Conservation (phyloP, 2,113 vertebrate species). For the Dromas ardeola region DNA sequence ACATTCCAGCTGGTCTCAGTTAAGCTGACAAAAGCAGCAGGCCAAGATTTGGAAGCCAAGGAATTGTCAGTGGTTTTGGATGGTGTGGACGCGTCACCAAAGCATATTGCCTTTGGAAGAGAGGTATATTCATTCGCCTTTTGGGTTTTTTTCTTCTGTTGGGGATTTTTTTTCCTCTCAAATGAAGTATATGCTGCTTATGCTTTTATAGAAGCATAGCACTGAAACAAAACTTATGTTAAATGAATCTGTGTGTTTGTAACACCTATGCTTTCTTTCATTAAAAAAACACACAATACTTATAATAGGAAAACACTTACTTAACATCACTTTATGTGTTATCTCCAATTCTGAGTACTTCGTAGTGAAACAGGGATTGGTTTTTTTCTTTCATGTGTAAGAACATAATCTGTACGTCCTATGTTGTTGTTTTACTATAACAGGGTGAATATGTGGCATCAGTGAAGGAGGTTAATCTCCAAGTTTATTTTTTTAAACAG, state of each 20-base stretch:
- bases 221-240: neutral
- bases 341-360: neutral
- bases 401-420: neutral
- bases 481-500: slow-evolving; percentile 89
- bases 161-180: neutral
- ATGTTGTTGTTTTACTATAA: neutral
- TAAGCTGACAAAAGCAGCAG: slow-evolving; percentile 79
- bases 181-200: rapidly evolving
- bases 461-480: slow-evolving; percentile 74
- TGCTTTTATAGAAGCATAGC: neutral
- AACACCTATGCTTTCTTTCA: neutral
- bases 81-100: slow-evolving; percentile 75
- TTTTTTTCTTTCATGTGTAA: neutral
- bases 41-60: slow-evolving; percentile 79
- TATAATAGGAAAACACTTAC: neutral
- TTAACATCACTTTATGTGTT: neutral
- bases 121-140: slow-evolving; percentile 74
- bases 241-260: neutral
- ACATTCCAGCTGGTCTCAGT: slow-evolving; percentile 85
- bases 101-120: slow-evolving; percentile 80
- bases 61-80: slow-evolving; percentile 80
- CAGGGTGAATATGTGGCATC: slow-evolving; percentile 89
- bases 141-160: rapidly evolving
- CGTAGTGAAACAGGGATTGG: neutral
- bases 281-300: neutral